Percentiles rank a stretch among this genome's conserved stretches.
Conservation (phyloP, 2,888 invertebrate species). For the Dryobota labecula region DNA sequence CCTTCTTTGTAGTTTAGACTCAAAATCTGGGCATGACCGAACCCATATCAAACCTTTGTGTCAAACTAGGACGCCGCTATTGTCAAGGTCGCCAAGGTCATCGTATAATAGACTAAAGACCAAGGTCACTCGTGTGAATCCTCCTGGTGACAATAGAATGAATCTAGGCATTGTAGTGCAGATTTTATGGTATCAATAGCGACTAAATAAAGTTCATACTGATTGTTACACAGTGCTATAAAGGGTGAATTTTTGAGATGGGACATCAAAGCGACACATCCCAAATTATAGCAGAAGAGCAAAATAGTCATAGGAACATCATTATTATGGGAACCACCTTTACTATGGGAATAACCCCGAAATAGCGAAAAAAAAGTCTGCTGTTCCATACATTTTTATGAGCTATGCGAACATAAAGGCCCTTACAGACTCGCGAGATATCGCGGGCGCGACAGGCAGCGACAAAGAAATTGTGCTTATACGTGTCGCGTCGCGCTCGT, state of each 20-base stretch:
- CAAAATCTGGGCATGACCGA: slow-evolving; percentile 6
- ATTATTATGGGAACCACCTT: not conserved
- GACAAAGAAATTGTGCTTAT: too few relatives aligned
- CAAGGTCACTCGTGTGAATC: slow-evolving; percentile 30
- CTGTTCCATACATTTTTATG: not conserved
- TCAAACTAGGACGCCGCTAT: slow-evolving; percentile 19
- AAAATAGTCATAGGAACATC: too few relatives aligned
- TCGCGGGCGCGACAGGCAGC: too few relatives aligned
- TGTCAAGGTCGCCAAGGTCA: slow-evolving; percentile 41
- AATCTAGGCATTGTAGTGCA: slow-evolving; percentile 36
- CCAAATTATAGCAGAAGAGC: too few relatives aligned
- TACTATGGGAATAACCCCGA: not conserved
- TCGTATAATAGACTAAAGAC: slow-evolving; percentile 20
- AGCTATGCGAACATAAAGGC: not conserved
- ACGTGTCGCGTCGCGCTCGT: too few relatives aligned
- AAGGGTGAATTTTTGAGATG: not conserved
- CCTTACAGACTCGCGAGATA: too few relatives aligned
- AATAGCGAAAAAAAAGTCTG: not conserved
- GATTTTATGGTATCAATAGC: not conserved
- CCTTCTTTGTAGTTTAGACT: not conserved
- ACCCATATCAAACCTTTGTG: slow-evolving; percentile 34
- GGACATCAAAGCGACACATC: not conserved
- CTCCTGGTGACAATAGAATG: slow-evolving; percentile 17
- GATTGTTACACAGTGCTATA: not conserved
- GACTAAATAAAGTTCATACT: not conserved